These are phyloP conservation scores for Platycheirus rosarum DNA, from an alignment of 2,888 invertebrate genomes.

Conservation along the genomic window DNA sequence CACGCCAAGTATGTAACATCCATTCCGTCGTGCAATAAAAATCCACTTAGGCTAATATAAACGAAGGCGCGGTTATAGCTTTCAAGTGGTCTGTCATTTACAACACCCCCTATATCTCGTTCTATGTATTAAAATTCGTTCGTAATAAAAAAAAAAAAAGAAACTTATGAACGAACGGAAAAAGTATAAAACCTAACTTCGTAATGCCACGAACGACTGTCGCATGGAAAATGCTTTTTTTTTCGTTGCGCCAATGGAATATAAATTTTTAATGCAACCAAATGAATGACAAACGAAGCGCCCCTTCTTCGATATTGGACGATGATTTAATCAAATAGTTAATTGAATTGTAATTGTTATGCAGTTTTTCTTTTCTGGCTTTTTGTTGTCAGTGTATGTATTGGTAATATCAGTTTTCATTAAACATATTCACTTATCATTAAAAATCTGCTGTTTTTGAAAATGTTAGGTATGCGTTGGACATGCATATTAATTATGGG, in stretches of 20 bases:
- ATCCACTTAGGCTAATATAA: constrained; percentile 62
- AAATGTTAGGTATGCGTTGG: constrained; percentile 7
- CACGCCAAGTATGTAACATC: constrained; percentile 26
- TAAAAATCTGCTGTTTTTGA: constrained; percentile 45
- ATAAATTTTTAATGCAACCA: constrained; percentile 43
- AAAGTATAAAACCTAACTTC: constrained; percentile 14
- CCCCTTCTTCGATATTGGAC: constrained; percentile 23
- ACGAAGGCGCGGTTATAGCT: constrained; percentile 27
- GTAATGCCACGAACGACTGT: constrained; percentile 26
- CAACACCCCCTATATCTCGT: constrained; percentile 47
- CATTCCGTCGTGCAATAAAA: constrained; percentile 61
- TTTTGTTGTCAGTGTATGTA: background rate
- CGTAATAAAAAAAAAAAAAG: constrained; percentile 26
- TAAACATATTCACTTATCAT: constrained; percentile 44
- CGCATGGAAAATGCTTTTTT: constrained; percentile 54
- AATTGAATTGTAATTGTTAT: constrained; percentile 67
- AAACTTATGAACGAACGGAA: background rate
- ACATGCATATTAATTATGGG: constrained; percentile 1
- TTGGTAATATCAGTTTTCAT: background rate
- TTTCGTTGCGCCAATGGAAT: constrained; percentile 50
- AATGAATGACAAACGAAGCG: constrained; percentile 28
- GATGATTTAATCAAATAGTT: constrained; percentile 67
- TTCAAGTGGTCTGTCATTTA: constrained; percentile 46
- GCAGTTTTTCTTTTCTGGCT: constrained; percentile 4
- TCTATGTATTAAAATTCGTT: constrained; percentile 46